Percentiles rank a stretch among this genome's conserved stretches.
Evolutionary conservation across 1,140 invertebrate genomes (phyloP).

Genomic region (Zaprionus kolodkinae): DNA sequence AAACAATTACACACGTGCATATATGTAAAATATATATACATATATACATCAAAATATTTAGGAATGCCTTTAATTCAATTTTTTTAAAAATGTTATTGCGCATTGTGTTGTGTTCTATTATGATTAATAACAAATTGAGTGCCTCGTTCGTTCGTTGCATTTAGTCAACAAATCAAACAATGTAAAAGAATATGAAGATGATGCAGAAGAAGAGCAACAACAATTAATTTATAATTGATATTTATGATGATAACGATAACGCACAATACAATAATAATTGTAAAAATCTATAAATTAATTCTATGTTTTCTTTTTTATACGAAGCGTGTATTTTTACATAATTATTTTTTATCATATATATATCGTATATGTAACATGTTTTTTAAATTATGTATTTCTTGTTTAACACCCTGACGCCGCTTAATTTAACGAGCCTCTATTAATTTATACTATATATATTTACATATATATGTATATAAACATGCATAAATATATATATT

Average conservation of each 20-base stretch:
- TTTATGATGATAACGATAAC: constrained; percentile 28
- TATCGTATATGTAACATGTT: constrained; percentile 48
- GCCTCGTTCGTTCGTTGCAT: constrained; percentile 67
- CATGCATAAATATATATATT: constrained; percentile 17
- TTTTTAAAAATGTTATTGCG: constrained; percentile 36
- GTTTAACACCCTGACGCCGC: constrained; percentile 57
- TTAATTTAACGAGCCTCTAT: constrained; percentile 74
- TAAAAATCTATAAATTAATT: constrained; percentile 48
- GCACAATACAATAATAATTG: constrained; percentile 66
- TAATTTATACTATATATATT: constrained; percentile 51
- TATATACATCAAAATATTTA: constrained; percentile 45
- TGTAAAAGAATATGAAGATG: constrained; percentile 10
- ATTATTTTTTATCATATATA: constrained; percentile 31
- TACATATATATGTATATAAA: constrained; percentile 18
- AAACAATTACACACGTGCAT: constrained; percentile 50
- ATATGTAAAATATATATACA: constrained; percentile 47
- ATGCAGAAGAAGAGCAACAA: constrained; percentile 8
- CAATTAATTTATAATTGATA: constrained; percentile 40
- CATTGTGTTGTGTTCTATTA: constrained; percentile 41
- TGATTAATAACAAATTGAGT: constrained; percentile 73
- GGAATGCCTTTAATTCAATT: constrained; percentile 58
- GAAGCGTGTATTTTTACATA: constrained; percentile 51
- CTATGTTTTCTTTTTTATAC: constrained; percentile 57
- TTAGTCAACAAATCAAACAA: constrained; percentile 42
- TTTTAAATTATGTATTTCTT: constrained; percentile 57